Percentiles rank a stretch among this genome's conserved stretches.
These are phyloP conservation scores for Oasisia sp. DNA, from an alignment of 2,888 invertebrate species.

Conservation along the genomic window DNA sequence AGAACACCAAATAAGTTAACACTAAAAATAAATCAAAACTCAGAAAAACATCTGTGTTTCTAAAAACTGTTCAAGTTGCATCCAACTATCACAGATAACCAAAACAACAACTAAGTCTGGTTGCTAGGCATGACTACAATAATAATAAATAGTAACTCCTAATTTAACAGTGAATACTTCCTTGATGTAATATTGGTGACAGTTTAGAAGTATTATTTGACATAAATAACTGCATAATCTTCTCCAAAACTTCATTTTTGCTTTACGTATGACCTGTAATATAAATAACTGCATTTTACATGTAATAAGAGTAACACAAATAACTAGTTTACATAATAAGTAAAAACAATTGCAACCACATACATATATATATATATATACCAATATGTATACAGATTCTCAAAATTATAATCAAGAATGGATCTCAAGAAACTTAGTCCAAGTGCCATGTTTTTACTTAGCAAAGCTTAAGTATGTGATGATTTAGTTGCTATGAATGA, in stretches of 20 bases:
- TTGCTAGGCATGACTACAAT: neutral
- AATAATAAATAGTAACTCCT: neutral
- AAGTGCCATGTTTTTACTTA: neutral
- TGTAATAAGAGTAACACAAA: neutral
- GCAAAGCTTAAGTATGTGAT: neutral
- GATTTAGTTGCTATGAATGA: constrained; percentile 28
- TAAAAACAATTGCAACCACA: no score
- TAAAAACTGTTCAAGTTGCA: neutral
- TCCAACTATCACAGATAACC: neutral
- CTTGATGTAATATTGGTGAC: neutral
- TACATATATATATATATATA: neutral
- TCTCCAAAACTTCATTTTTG: neutral
- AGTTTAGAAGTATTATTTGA: neutral
- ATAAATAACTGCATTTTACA: neutral
- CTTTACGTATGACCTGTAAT: neutral
- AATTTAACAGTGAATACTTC: neutral
- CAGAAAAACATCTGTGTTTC: neutral
- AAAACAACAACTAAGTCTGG: neutral
- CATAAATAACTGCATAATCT: neutral
- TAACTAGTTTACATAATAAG: neutral
- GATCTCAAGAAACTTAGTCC: neutral
- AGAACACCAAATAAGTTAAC: neutral
- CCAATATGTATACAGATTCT: neutral
- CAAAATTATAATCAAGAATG: neutral
- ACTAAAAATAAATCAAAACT: neutral